Evolutionary conservation across 2,113 vertebrate genomes (phyloP).

Genomic region (Coregonus clupeaformis): DNA sequence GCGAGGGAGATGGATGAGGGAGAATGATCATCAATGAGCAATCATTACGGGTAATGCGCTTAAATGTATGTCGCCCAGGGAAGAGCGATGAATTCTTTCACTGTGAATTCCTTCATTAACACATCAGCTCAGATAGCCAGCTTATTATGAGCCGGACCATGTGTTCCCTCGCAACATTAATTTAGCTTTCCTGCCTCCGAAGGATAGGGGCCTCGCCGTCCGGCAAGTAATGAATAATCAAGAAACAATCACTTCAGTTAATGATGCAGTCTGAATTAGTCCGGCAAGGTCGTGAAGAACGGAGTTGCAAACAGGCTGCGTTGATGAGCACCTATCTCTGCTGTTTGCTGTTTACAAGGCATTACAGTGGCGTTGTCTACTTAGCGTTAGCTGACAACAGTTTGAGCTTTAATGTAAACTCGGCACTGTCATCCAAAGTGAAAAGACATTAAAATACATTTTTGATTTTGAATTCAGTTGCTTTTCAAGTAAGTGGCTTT

Average conservation of each 20-base stretch:
- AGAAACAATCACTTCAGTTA: conserved; percentile 35
- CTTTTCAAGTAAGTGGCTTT: no score
- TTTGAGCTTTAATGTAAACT: no score
- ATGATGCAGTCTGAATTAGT: conserved; percentile 34
- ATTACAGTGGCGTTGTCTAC: no score
- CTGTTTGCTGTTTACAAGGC: no score
- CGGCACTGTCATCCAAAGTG: no score
- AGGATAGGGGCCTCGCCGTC: neutral
- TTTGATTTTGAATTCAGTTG: no score
- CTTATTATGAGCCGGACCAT: conserved; percentile 32
- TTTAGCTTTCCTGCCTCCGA: conserved; percentile 22
- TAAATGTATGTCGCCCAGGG: conserved; percentile 17
- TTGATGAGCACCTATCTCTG: no score
- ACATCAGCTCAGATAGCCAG: conserved; percentile 30
- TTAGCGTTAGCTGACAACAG: no score
- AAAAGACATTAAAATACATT: no score
- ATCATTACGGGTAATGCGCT: conserved; percentile 42
- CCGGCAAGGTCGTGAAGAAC: conserved; percentile 18
- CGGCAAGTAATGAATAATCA: conserved; percentile 39
- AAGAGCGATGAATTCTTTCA: conserved; percentile 22
- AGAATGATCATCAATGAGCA: conserved; percentile 36
- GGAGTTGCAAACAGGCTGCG: neutral
- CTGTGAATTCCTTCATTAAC: conserved; percentile 33
- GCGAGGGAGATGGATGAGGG: conserved; percentile 32
- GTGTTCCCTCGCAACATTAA: conserved; percentile 29